Conservation (phyloP, 1,140 invertebrate species). For the Venustaconcha ellipsiformis region DNA sequence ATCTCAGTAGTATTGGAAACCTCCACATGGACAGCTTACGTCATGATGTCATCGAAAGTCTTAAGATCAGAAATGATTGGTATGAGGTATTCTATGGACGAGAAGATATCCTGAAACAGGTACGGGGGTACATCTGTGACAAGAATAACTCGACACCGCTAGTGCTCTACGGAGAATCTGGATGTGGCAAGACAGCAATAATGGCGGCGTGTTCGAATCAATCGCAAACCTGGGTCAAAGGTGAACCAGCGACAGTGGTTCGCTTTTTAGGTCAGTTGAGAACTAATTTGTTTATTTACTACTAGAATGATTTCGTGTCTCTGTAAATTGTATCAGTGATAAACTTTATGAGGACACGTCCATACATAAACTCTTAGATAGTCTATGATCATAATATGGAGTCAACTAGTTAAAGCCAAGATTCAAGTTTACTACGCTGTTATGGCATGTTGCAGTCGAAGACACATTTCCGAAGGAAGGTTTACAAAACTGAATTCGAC, state of each 20-base stretch:
- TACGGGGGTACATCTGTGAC: slow-evolving; percentile 82
- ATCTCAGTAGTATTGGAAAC: slow-evolving; percentile 41
- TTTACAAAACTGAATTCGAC: no score
- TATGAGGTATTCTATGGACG: slow-evolving; percentile 83
- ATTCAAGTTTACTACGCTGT: no score
- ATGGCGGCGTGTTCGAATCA: slow-evolving; percentile 44
- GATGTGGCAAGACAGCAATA: slow-evolving; percentile 61
- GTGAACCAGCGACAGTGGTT: slow-evolving; percentile 21
- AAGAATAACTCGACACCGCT: slow-evolving; percentile 31
- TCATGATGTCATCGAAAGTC: slow-evolving; percentile 86
- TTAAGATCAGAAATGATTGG: slow-evolving; percentile 94
- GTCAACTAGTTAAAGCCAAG: no score
- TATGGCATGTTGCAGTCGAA: no score
- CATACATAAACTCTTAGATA: neutral
- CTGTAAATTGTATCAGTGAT: slow-evolving; percentile 13
- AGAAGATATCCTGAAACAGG: slow-evolving; percentile 73
- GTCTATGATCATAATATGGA: no score
- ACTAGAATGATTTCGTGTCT: slow-evolving; percentile 30
- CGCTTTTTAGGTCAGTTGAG: slow-evolving; percentile 23
- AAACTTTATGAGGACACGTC: neutral
- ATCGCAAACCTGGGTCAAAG: slow-evolving; percentile 4
- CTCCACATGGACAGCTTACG: slow-evolving; percentile 77
- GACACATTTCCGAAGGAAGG: no score
- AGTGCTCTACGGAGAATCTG: slow-evolving; percentile 55
- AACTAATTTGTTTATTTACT: neutral